A percentile compares a stretch with the other conserved stretches of the same genome.
These are phyloP conservation scores for Thermophis baileyi DNA, from an alignment of 2,113 vertebrate genomes.

Conservation along the genomic window DNA sequence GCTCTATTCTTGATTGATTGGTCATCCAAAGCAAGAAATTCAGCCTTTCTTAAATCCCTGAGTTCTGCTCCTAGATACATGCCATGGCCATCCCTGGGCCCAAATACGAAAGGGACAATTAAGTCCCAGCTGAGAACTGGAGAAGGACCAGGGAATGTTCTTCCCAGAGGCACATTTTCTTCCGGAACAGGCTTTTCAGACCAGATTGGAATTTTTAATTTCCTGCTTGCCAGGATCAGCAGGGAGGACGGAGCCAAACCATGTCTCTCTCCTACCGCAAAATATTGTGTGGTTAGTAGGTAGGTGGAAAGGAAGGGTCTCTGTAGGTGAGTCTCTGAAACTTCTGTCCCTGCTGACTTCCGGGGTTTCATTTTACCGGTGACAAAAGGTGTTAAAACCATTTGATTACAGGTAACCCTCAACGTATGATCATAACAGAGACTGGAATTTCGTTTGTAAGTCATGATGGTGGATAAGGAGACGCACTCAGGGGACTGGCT, in stretches of 20 bases:
- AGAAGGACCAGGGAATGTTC: neutral
- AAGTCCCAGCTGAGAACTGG: no score
- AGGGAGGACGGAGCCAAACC: neutral
- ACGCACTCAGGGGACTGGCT: no score
- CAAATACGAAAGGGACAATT: neutral
- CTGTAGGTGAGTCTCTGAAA: neutral
- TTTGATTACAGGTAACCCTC: no score
- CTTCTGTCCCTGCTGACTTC: no score
- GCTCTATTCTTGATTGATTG: neutral
- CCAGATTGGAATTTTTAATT: neutral
- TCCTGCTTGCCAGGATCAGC: neutral
- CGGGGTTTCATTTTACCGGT: neutral
- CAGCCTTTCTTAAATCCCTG: neutral
- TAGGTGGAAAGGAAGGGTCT: neutral
- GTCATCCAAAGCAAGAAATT: neutral
- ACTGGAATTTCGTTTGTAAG: no score
- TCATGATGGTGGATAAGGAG: no score
- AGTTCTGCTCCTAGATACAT: no score
- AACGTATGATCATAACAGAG: no score
- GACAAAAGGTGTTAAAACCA: neutral
- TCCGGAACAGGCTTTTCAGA: neutral
- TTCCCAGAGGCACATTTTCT: neutral
- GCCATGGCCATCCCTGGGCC: neutral
- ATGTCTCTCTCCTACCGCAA: neutral
- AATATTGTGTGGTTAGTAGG: neutral